Evolutionary conservation across 2,113 vertebrate species (phyloP).

Genomic region (Passerina amoena): DNA sequence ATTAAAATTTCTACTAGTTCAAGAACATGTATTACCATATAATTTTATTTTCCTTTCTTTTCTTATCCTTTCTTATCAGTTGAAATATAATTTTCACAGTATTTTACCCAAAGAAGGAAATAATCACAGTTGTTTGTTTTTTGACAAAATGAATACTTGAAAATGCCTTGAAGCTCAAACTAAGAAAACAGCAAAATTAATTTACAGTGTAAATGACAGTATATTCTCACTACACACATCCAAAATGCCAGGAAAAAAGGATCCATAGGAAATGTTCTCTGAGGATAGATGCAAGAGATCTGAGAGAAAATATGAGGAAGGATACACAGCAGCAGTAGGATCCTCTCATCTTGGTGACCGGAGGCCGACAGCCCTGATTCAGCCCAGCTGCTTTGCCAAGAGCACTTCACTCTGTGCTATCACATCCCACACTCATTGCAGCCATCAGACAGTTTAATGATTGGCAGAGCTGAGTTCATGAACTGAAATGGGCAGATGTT

Average conservation of each 20-base stretch:
- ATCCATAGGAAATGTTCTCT: not conserved
- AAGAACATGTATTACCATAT: not conserved
- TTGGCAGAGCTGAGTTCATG: not conserved
- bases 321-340: not conserved
- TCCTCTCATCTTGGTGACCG: not conserved
- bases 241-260: not conserved
- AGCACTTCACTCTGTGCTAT: not conserved
- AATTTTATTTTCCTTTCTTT: not conserved
- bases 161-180: not conserved
- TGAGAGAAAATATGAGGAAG: not conserved
- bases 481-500: not conserved
- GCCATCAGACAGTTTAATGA: not conserved
- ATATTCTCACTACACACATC: not conserved
- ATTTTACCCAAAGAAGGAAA: not conserved
- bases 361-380: not conserved
- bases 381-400: not conserved
- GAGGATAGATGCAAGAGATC: not conserved
- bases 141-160: not conserved
- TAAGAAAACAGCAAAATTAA: not conserved
- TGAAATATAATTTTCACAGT: not conserved
- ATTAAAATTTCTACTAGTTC: not conserved
- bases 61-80: not conserved
- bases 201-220: not conserved
- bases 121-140: not conserved
- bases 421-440: not conserved